Percentiles rank a stretch among this genome's conserved stretches.
phyloP scores from a whole-genome alignment of 2,113 vertebrate genomes.

The Gambusia holbrooki region DNA sequence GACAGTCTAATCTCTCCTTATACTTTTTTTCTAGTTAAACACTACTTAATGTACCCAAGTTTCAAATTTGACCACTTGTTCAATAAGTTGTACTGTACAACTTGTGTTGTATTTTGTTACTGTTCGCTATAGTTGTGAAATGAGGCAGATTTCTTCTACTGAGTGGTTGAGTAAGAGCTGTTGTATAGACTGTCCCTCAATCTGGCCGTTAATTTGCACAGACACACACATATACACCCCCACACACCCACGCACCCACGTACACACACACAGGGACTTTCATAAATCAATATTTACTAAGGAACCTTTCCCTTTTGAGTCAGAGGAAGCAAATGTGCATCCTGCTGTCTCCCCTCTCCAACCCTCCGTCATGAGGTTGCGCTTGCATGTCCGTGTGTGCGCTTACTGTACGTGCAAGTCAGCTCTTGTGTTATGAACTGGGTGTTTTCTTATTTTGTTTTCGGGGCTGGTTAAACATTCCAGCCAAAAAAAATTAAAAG shows the following conservation, averaged over 20 bases:
- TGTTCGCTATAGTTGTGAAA: slow-evolving; percentile 43
- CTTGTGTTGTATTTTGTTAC: slow-evolving; percentile 24
- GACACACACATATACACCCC: slow-evolving; percentile 3
- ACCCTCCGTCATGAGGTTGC: slow-evolving; percentile 65
- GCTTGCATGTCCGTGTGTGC: slow-evolving; percentile 16
- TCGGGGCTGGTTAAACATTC: slow-evolving; percentile 58
- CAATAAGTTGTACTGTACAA: slow-evolving; percentile 30
- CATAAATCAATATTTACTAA: slow-evolving; percentile 86
- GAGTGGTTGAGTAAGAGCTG: slow-evolving; percentile 67
- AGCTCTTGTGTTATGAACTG: slow-evolving; percentile 57
- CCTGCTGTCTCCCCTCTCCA: slow-evolving; percentile 77
- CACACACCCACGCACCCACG: slow-evolving; percentile 19
- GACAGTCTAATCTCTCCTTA: slow-evolving; percentile 56
- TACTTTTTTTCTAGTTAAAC: slow-evolving; percentile 67
- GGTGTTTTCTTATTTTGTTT: slow-evolving; percentile 73
- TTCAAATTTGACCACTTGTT: slow-evolving; percentile 67
- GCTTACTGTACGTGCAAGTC: slow-evolving; percentile 55
- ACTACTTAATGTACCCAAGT: slow-evolving; percentile 52
- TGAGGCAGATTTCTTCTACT: slow-evolving; percentile 30
- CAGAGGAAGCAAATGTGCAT: slow-evolving; percentile 86
- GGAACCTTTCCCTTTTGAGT: slow-evolving; percentile 81
- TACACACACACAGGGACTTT: slow-evolving; percentile 51
- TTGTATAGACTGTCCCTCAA: slow-evolving; percentile 45
- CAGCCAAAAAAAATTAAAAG: slow-evolving; percentile 36
- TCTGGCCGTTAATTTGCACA: slow-evolving; percentile 70